These are phyloP conservation scores for Squalus acanthias DNA, from an alignment of 2,797 vertebrate species.

Conservation along the genomic window DNA sequence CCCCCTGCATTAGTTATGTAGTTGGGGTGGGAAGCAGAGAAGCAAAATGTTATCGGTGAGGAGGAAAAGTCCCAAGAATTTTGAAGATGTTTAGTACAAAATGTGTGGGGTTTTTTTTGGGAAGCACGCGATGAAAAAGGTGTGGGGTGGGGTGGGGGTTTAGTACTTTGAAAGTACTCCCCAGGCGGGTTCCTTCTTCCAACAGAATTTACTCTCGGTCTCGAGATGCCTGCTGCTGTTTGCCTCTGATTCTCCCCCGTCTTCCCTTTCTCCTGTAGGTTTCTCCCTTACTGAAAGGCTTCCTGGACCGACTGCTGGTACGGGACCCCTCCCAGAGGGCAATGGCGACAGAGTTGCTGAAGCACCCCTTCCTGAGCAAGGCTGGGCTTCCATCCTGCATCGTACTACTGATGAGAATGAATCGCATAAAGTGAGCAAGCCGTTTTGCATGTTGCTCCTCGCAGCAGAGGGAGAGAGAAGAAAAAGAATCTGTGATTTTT, in stretches of 20 bases:
- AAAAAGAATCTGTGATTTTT: slow-evolving; percentile 30
- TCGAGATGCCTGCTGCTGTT: neutral
- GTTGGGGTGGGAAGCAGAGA: no score
- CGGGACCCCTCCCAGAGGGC: slow-evolving; percentile 79
- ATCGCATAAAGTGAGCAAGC: slow-evolving; percentile 75
- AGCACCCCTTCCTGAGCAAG: slow-evolving; percentile 81
- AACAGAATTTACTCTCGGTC: no score
- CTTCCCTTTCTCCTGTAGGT: slow-evolving; percentile 57
- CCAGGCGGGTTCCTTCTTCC: no score
- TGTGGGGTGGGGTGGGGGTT: no score
- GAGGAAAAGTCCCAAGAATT: no score
- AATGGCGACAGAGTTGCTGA: slow-evolving; percentile 76
- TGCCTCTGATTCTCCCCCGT: neutral
- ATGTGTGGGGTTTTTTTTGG: no score
- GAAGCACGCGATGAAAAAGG: no score
- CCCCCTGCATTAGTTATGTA: no score
- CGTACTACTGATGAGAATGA: slow-evolving; percentile 89
- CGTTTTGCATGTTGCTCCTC: neutral
- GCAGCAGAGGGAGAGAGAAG: neutral
- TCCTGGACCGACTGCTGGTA: slow-evolving; percentile 84
- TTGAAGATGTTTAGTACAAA: no score
- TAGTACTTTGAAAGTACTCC: no score
- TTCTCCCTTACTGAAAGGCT: slow-evolving; percentile 82
- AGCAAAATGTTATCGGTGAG: no score
- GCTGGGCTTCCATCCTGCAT: slow-evolving; percentile 82